Percentiles rank a stretch among this genome's conserved stretches.
Evolutionary conservation across 2,797 vertebrate genomes (phyloP).

Genomic region (Babyrousa celebensis): DNA sequence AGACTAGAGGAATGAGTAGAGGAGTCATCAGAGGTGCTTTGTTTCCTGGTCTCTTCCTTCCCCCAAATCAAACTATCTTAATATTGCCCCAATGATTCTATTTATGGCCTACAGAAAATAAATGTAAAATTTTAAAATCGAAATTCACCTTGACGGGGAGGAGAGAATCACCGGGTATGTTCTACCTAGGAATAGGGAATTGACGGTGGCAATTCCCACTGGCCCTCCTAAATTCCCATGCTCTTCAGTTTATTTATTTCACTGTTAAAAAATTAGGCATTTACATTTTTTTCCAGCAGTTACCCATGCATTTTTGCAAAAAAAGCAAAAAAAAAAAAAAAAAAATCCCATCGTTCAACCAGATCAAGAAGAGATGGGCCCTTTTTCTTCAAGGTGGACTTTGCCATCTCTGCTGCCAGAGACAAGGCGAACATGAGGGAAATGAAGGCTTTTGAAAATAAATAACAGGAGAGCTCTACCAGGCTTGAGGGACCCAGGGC

Average conservation of each 20-base stretch:
- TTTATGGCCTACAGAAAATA: slow-evolving; percentile 61
- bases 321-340: neutral
- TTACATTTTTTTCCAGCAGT: slow-evolving; percentile 57
- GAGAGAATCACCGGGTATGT: slow-evolving; percentile 48
- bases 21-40: slow-evolving; percentile 30
- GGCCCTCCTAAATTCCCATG: neutral
- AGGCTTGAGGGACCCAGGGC: neutral
- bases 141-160: slow-evolving; percentile 74
- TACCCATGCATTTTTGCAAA: slow-evolving; percentile 15
- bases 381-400: slow-evolving; percentile 51
- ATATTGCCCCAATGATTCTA: slow-evolving; percentile 26
- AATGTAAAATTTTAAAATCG: slow-evolving; percentile 63
- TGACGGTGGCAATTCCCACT: neutral
- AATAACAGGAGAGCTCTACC: slow-evolving; percentile 10
- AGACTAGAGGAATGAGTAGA: slow-evolving; percentile 13
- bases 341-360: slow-evolving; percentile 7
- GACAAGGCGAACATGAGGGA: slow-evolving; percentile 30
- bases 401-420: slow-evolving; percentile 50
- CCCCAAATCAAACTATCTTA: slow-evolving; percentile 59
- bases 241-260: slow-evolving; percentile 63
- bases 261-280: slow-evolving; percentile 43
- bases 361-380: slow-evolving; percentile 45
- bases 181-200: slow-evolving; percentile 11
- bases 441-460: slow-evolving; percentile 68
- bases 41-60: slow-evolving; percentile 56